Base-by-base conservation (phyloP, 1,140 invertebrate species). In the Drosophila dunni region DNA sequence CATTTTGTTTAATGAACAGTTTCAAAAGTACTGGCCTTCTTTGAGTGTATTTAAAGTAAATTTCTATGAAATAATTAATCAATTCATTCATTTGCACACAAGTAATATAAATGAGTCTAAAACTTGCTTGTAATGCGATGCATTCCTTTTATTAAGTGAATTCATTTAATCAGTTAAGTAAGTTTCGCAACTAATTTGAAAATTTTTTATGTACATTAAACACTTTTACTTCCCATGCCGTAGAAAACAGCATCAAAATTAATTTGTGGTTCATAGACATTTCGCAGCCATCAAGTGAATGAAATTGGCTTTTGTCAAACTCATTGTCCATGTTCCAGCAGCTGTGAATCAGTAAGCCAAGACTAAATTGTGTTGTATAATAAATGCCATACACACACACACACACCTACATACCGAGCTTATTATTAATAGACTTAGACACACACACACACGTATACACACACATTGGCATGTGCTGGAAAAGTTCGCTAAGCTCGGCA, bases 291-390 rank as follows among this genome's bases (percentile, higher is more conserved):
- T 60, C 64, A 62, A 74, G 50, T 78, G 56, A 74, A 78, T 78
- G 64, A 78, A 78, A 68, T 75, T 78, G 71, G 58, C 75, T 64
- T 78, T 78, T 74, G 75, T 78, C 70, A 69, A 65, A 75, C 20
- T 67, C 53, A 57, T 11, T 57, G 42, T 60, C 53, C 36, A 42
- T 53, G 34, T 53, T 24, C 20, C n/a, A 15, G 46, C 68, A 65
- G 33, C 13, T 48, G 58, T 24, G 53, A 66, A 62, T 54, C 74
- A 73, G 70, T 61, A 62, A 73, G 58, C 58, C 50, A 61, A 73
- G 46, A 58, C 63, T 58, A 20, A 38, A 64, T 63, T 60, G 53
- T 57, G 40, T 44, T 57, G 63, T 63, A 69, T 44, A 63, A 61
- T 61, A 69, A 56, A 62, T 68, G 38, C 54, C 50, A 57, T 51